Evolutionary conservation across 2,888 invertebrate genomes (phyloP).

Genomic region (Thera obeliscata): DNA sequence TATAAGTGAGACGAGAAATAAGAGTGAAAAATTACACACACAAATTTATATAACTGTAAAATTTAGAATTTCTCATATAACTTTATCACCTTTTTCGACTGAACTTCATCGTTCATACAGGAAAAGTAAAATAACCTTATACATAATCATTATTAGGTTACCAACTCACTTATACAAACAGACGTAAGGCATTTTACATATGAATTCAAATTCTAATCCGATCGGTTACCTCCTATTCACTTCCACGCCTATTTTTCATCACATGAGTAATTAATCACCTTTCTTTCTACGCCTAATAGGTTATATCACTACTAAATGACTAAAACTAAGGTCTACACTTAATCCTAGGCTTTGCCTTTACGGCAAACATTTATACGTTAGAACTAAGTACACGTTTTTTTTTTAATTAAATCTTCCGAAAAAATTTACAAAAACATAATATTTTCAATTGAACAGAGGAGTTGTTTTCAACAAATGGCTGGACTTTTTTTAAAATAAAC

Average conservation of each 20-base stretch:
- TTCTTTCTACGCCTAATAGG: slow-evolving; percentile 63
- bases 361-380: slow-evolving; percentile 15
- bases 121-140: neutral
- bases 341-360: slow-evolving; percentile 27
- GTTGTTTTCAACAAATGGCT: slow-evolving; percentile 25
- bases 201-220: slow-evolving; percentile 41
- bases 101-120: neutral
- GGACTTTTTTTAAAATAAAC: slow-evolving; percentile 18
- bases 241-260: slow-evolving; percentile 65
- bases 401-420: slow-evolving; percentile 11
- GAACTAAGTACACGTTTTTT: slow-evolving; percentile 8
- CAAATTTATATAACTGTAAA: no score
- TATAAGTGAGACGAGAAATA: slow-evolving; percentile 14
- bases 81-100: neutral
- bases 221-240: slow-evolving; percentile 54
- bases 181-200: slow-evolving; percentile 52
- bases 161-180: slow-evolving; percentile 51
- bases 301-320: slow-evolving; percentile 51
- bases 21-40: no score
- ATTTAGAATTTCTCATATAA: no score
- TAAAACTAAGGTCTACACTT: slow-evolving; percentile 46
- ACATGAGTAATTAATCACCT: slow-evolving; percentile 68
- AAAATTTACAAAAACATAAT: slow-evolving; percentile 9
- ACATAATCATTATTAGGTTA: neutral
- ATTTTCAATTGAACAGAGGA: slow-evolving; percentile 9